These are phyloP conservation scores for Botrylloides violaceus DNA, from an alignment of 23 tunicate species.

Conservation along the genomic window DNA sequence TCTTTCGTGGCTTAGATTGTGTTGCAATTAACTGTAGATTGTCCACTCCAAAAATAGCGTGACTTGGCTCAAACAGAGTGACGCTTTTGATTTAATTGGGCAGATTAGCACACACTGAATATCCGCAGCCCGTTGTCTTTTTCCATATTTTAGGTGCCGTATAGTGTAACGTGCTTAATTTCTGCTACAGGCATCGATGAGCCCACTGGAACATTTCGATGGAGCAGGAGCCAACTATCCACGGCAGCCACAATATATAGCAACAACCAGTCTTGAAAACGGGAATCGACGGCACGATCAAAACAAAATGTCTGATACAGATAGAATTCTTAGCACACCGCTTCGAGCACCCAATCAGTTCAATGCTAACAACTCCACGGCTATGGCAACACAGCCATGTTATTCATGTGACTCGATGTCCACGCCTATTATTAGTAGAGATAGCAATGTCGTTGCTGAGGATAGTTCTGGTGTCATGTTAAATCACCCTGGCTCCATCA, in stretches of 20 bases:
- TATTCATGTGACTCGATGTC: constrained; percentile 9
- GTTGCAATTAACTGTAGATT: too few species aligned
- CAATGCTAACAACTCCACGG: constrained; percentile 45
- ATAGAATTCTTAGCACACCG: background rate
- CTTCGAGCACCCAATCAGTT: constrained; percentile 7
- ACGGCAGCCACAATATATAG: constrained; percentile 37
- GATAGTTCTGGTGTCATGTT: too few species aligned
- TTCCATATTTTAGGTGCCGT: too few species aligned
- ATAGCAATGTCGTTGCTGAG: background rate
- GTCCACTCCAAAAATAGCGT: too few species aligned
- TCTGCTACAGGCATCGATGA: background rate
- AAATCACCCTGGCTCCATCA: background rate
- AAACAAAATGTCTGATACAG: constrained; percentile 11
- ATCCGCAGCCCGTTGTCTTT: too few species aligned
- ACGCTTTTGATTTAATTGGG: too few species aligned
- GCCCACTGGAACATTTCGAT: constrained; percentile 18
- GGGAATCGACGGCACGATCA: constrained; percentile 21
- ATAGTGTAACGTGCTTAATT: too few species aligned
- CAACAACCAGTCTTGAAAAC: background rate
- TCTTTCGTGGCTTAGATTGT: too few species aligned
- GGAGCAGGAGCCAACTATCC: constrained; percentile 43
- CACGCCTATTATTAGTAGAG: constrained; percentile 5
- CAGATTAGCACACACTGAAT: too few species aligned
- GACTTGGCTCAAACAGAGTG: too few species aligned
- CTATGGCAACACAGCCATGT: constrained; percentile 1